These are phyloP conservation scores for Drosophila birchii DNA, from an alignment of 2,888 invertebrate genomes.

Conservation along the genomic window DNA sequence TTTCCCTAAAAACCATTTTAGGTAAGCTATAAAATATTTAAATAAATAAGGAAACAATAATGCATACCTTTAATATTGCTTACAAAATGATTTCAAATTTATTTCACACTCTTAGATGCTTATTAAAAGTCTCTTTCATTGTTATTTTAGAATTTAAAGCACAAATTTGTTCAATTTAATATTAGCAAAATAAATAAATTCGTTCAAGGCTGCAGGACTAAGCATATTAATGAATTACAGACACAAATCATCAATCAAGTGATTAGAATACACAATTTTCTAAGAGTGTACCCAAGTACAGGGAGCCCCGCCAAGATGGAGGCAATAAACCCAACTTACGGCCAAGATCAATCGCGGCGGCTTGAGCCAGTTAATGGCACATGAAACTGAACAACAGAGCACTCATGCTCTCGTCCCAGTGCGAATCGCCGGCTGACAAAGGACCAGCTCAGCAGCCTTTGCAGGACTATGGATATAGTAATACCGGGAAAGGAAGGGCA, in stretches of 20 bases:
- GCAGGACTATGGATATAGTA: neutral
- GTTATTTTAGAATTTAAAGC: neutral
- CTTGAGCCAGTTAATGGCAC: slow-evolving; percentile 71
- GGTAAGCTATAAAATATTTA: neutral
- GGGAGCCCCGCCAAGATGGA: slow-evolving; percentile 24
- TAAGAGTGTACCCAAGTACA: slow-evolving; percentile 8
- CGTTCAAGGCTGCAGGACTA: too few relatives aligned
- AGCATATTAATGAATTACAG: neutral
- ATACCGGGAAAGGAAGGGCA: too few relatives aligned
- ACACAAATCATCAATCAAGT: slow-evolving; percentile 6
- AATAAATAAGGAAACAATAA: neutral
- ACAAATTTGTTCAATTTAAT: neutral
- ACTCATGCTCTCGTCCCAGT: slow-evolving; percentile 12
- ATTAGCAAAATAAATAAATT: neutral
- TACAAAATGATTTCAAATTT: accelerated
- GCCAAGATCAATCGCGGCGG: slow-evolving; percentile 74
- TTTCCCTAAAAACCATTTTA: neutral
- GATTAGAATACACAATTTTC: slow-evolving; percentile 3
- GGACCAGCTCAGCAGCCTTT: slow-evolving; percentile 10
- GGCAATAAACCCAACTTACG: slow-evolving; percentile 61
- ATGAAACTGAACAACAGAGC: slow-evolving; percentile 62
- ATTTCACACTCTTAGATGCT: too few relatives aligned
- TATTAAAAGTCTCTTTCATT: too few relatives aligned
- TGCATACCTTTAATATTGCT: neutral
- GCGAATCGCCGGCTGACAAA: slow-evolving; percentile 29